Evolutionary conservation across 1,140 invertebrate species (phyloP), one percentile per base, ranked within the genome.

Genomic region (Euura saliciscinereae): DNA sequence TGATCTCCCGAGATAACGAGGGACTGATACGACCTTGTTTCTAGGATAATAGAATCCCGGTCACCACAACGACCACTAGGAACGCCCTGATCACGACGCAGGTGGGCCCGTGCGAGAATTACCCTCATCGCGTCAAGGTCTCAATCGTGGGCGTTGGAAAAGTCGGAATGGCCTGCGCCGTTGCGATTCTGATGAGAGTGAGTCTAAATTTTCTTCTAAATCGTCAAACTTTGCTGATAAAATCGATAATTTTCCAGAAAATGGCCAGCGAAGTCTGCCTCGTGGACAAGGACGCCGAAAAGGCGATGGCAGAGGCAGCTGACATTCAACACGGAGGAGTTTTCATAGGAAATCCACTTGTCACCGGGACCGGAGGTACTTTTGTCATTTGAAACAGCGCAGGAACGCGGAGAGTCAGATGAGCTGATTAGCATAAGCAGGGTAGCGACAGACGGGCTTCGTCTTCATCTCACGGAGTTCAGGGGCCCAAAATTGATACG

Each of bases 1-100:
- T 59, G 51, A 59, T 59, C 51, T 11, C 28, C 8, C 13, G 10
- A 59, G 51, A 59, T 59, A 59, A 59, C 10, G 51, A 4, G 28
- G 13, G 13, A 59, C 51, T 59, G 51, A 59, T 59, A n/a, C 6
- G 51, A 11, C 3, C 2, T 6, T 59, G 13, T 59, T 59, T 59
- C 51, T 28, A 59, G 51, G 51, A 59, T 59, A 59, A 59, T 59
- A 59, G 51, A 6, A 59, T 59, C 13, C 51, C 51, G 13, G 51
- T 59, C 51, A 59, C 51, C 10, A 76, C 74, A 13, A 83, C 83
- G 43, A 83, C 78, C 28, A 85, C 83, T 66, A 84, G 81, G 78
- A 84, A 83, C 74, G 83, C 83, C 72, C 76, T 85, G 76, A 82
- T 84, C 79, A 80, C 78, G 68, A 81, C 78, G 28, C 78, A 80